phyloP scores from a whole-genome alignment of 2,797 vertebrate genomes.

The Hylomyscus alleni region DNA sequence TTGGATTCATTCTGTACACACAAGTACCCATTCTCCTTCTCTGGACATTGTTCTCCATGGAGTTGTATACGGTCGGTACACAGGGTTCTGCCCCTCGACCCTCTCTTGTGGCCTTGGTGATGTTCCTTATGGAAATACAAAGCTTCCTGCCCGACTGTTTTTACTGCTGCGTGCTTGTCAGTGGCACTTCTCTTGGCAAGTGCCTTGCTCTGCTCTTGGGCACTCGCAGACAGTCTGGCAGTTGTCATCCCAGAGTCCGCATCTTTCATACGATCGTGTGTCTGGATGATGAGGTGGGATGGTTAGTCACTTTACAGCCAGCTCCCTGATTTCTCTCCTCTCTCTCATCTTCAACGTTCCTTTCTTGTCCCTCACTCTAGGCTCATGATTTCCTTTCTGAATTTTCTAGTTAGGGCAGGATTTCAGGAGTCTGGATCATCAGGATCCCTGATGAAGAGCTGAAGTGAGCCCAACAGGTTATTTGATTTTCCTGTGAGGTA shows the following conservation, averaged over 20 bases:
- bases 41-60: not conserved
- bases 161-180: not conserved
- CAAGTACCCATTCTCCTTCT: not conserved
- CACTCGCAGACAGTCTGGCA: not conserved
- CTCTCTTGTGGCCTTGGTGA: not conserved
- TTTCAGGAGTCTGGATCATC: not conserved
- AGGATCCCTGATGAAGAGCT: not conserved
- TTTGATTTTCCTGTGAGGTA: not conserved
- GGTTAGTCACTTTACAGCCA: not conserved
- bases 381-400: conserved; percentile 7
- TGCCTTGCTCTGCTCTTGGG: not conserved
- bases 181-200: not conserved
- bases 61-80: accelerated
- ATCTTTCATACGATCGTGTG: accelerated
- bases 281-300: not conserved
- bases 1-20: not conserved
- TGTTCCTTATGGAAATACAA: not conserved
- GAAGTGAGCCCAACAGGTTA: accelerated
- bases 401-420: not conserved
- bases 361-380: not conserved
- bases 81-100: accelerated
- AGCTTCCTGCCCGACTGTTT: not conserved
- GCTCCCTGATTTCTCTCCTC: not conserved
- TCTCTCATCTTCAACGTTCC: no score
- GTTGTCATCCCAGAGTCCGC: not conserved